These are phyloP conservation scores for Mirza zaza DNA, from an alignment of 2,113 vertebrate species.

Conservation along the genomic window DNA sequence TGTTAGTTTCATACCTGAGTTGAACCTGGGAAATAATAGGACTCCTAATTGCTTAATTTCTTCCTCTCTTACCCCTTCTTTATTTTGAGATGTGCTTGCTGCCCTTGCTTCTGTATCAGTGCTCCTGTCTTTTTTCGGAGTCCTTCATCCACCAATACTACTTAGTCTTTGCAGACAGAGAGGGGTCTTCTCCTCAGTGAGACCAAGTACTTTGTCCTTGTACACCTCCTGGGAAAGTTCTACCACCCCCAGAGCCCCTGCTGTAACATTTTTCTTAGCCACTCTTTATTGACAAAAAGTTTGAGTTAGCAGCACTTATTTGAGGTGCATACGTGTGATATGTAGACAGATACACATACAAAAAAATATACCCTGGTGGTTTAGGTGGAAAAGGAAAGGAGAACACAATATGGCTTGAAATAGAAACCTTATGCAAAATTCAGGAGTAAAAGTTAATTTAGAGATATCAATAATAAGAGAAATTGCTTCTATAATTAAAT, in stretches of 20 bases:
- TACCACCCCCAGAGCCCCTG: not conserved
- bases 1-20: not conserved
- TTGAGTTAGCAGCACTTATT: not conserved
- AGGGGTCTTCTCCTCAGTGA: not conserved
- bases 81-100: not conserved
- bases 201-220: not conserved
- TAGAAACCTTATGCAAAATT: slow-evolving; percentile 28
- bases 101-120: not conserved
- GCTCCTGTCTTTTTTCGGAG: not conserved
- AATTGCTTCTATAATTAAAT: slow-evolving; percentile 31
- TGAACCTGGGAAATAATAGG: not conserved
- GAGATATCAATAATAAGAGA: not conserved
- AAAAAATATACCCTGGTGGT: not conserved
- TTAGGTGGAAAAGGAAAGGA: not conserved
- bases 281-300: not conserved
- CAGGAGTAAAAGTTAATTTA: slow-evolving; percentile 20
- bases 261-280: not conserved
- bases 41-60: not conserved
- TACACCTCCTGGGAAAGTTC: not conserved
- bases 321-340: not conserved
- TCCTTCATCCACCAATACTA: not conserved
- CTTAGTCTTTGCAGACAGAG: not conserved
- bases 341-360: not conserved
- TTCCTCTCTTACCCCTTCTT: not conserved
- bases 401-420: not conserved